phyloP scores from a whole-genome alignment of 2,797 vertebrate genomes.

The Microchirus variegatus region DNA sequence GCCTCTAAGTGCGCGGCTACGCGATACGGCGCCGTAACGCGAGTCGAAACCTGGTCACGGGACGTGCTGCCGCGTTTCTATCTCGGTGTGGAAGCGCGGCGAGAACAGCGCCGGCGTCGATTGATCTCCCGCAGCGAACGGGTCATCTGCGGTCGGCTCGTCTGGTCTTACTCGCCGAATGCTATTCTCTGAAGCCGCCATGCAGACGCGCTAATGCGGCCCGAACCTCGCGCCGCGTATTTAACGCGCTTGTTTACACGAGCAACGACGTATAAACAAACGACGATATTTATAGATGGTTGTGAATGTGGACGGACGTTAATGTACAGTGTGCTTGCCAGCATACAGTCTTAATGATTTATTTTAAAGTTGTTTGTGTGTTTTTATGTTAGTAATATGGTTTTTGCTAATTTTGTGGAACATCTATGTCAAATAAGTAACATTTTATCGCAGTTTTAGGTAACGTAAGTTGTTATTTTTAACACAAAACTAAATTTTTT shows the following conservation, averaged over 20 bases:
- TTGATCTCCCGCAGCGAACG: constrained; percentile 58
- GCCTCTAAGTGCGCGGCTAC: constrained; percentile 32
- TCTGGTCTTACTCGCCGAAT: constrained; percentile 47
- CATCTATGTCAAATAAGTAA: too few species aligned
- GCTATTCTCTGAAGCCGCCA: constrained; percentile 19
- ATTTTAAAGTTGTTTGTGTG: too few species aligned
- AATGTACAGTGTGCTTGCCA: too few species aligned
- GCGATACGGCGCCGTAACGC: constrained; percentile 51
- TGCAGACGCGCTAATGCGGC: constrained; percentile 17
- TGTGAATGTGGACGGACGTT: too few species aligned
- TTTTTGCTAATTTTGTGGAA: too few species aligned
- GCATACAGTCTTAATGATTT: too few species aligned
- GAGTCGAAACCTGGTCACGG: constrained; percentile 80
- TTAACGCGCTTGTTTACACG: neutral
- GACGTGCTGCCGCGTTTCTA: constrained; percentile 60
- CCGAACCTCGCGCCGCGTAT: neutral
- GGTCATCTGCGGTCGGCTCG: constrained; percentile 52
- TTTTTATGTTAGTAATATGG: too few species aligned
- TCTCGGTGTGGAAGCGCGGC: constrained; percentile 43
- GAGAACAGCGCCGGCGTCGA: constrained; percentile 68
- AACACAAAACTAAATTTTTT: too few species aligned
- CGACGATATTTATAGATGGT: too few species aligned
- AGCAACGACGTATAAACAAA: too few species aligned
- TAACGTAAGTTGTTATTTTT: too few species aligned
- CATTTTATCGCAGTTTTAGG: too few species aligned